Evolutionary conservation across 1,140 invertebrate genomes (phyloP).

Genomic region (Drosophila equinoxialis): DNA sequence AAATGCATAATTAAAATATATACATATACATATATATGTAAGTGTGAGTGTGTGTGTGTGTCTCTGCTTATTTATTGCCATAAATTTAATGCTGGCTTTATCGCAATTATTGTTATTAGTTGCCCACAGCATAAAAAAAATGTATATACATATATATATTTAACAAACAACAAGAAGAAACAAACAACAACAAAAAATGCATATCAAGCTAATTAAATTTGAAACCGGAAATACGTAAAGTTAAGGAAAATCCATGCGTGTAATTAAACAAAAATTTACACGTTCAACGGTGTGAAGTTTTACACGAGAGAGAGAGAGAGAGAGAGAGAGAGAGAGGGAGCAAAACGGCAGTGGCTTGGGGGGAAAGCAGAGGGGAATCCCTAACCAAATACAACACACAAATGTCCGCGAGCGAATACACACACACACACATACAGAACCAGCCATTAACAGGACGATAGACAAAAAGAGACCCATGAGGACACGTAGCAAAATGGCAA

Average conservation of each 20-base stretch:
- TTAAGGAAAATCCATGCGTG: slow-evolving; percentile 27
- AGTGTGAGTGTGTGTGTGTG: slow-evolving; percentile 6
- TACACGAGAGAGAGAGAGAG: slow-evolving; percentile 1
- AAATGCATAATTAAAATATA: slow-evolving; percentile 75
- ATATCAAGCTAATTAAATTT: slow-evolving; percentile 74
- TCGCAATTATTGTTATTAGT: slow-evolving; percentile 80
- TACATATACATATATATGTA: slow-evolving; percentile 10
- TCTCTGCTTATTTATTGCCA: slow-evolving; percentile 43
- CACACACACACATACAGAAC: slow-evolving; percentile 12
- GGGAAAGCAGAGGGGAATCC: neutral
- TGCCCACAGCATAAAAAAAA: slow-evolving; percentile 38
- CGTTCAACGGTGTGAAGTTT: slow-evolving; percentile 40
- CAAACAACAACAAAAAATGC: slow-evolving; percentile 2
- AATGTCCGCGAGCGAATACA: slow-evolving; percentile 23
- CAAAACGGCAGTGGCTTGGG: neutral
- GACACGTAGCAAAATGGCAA: slow-evolving; percentile 30
- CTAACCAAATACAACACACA: slow-evolving; percentile 16
- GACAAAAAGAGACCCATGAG: slow-evolving; percentile 9
- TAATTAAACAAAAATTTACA: slow-evolving; percentile 61
- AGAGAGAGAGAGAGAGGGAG: neutral
- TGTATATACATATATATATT: neutral
- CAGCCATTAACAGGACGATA: slow-evolving; percentile 9
- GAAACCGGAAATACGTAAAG: slow-evolving; percentile 51
- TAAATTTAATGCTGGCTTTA: slow-evolving; percentile 76
- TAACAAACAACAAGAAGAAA: neutral